phyloP scores from a whole-genome alignment of 1,140 invertebrate species.

The Rhizoglyphus robini region DNA sequence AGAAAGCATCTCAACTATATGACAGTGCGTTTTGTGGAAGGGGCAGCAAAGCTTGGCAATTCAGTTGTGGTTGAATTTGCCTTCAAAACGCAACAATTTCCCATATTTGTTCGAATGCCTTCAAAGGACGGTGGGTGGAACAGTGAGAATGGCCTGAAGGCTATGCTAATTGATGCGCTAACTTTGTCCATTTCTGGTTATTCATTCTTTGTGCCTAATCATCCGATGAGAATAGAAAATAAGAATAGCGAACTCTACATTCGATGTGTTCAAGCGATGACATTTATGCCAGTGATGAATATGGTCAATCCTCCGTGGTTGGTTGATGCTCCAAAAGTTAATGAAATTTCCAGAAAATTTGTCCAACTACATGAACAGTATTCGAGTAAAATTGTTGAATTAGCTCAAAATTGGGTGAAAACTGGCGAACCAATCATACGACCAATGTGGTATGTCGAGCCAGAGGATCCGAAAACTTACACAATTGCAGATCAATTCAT shows the following conservation, averaged over 20 bases:
- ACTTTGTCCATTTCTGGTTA: too few species aligned
- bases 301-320: slow-evolving; percentile 78
- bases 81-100: too few species aligned
- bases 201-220: too few species aligned
- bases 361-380: not conserved
- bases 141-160: too few species aligned
- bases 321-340: not conserved
- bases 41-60: too few species aligned
- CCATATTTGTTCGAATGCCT: too few species aligned
- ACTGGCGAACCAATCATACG: slow-evolving; percentile 31
- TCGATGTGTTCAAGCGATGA: slow-evolving; percentile 40
- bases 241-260: not conserved
- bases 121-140: too few species aligned
- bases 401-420: slow-evolving; percentile 11
- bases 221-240: too few species aligned
- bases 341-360: not conserved
- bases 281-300: slow-evolving; percentile 72
- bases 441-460: slow-evolving; percentile 37
- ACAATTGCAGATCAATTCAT: slow-evolving; percentile 47
- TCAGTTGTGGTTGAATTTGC: too few species aligned
- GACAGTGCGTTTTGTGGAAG: too few species aligned
- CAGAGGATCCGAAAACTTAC: slow-evolving; percentile 30
- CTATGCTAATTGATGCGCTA: too few species aligned
- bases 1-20: too few species aligned
- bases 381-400: not conserved